Evolutionary conservation across 2,797 vertebrate genomes (phyloP).

Genomic region (Mus minutoides): DNA sequence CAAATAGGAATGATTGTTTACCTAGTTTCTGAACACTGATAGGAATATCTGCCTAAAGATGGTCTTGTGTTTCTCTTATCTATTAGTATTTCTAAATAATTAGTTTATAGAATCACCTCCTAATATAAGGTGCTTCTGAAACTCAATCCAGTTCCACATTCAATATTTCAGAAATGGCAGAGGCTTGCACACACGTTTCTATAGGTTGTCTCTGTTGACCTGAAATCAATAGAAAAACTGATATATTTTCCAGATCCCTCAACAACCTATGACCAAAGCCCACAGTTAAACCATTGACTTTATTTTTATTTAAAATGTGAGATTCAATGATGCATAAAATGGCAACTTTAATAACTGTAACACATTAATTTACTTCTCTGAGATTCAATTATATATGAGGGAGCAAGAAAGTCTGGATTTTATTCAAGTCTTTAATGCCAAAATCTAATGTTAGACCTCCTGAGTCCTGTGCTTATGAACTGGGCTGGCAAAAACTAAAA

Average conservation of each 20-base stretch:
- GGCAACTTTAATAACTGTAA: background rate
- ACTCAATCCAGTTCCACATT: background rate
- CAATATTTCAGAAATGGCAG: background rate
- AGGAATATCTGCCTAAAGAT: background rate
- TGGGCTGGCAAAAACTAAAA: background rate
- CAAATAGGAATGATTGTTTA: background rate
- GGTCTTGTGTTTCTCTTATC: background rate
- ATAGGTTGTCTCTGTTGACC: background rate
- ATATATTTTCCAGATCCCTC: background rate
- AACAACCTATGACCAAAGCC: background rate
- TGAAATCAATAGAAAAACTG: background rate
- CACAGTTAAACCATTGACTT: background rate
- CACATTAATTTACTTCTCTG: background rate
- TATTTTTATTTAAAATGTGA: slow-evolving; percentile 43
- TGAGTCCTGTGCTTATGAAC: background rate
- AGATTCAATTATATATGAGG: background rate
- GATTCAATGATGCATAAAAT: slow-evolving; percentile 25
- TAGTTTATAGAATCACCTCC: background rate
- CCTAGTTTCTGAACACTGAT: slow-evolving; percentile 6
- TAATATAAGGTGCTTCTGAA: slow-evolving; percentile 5
- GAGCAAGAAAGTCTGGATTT: background rate
- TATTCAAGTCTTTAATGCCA: background rate
- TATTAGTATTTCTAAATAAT: background rate
- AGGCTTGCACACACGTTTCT: background rate
- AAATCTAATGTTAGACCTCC: background rate